A percentile compares a stretch with the other conserved stretches of the same genome.
phyloP scores from a whole-genome alignment of 2,113 vertebrate genomes.

The Pseudolaguvia tuberculata region DNA sequence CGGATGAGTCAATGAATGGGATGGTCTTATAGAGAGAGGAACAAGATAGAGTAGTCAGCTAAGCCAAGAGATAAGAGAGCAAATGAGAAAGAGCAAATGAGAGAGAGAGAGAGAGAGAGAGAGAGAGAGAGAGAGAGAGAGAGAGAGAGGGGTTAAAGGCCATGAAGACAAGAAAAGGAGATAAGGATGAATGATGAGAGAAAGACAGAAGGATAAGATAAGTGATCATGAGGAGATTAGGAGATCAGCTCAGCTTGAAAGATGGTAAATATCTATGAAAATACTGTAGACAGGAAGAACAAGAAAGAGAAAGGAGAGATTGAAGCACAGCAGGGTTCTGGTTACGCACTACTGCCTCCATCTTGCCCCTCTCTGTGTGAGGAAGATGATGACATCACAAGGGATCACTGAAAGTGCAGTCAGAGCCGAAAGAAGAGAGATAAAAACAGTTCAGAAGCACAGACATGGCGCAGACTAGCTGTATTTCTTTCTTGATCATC shows the following conservation, averaged over 20 bases:
- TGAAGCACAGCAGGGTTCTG: constrained; percentile 41
- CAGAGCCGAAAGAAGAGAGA: constrained; percentile 46
- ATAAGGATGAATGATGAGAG: constrained; percentile 3
- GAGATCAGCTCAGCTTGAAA: neutral
- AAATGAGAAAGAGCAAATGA: constrained; percentile 31
- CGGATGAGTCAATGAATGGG: constrained; percentile 62
- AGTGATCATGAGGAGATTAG: constrained; percentile 10
- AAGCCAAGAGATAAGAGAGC: neutral
- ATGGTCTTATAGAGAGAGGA: neutral
- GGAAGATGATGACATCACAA: constrained; percentile 53
- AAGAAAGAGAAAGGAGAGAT: constrained; percentile 14
- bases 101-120: constrained; percentile 37
- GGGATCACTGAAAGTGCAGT: constrained; percentile 47
- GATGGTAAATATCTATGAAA: constrained; percentile 27
- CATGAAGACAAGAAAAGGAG: constrained; percentile 23
- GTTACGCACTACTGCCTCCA: constrained; percentile 54
- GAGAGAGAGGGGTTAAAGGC: constrained; percentile 31
- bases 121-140: constrained; percentile 15
- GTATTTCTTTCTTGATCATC: neutral
- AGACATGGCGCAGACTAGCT: neutral
- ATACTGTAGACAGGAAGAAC: neutral
- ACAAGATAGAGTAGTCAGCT: neutral
- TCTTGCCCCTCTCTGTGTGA: constrained; percentile 51
- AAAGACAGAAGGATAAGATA: constrained; percentile 17
- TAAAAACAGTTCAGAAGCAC: constrained; percentile 35